Evolutionary conservation across 2,113 vertebrate genomes (phyloP).

Genomic region (Thamnaconus septentrionalis): DNA sequence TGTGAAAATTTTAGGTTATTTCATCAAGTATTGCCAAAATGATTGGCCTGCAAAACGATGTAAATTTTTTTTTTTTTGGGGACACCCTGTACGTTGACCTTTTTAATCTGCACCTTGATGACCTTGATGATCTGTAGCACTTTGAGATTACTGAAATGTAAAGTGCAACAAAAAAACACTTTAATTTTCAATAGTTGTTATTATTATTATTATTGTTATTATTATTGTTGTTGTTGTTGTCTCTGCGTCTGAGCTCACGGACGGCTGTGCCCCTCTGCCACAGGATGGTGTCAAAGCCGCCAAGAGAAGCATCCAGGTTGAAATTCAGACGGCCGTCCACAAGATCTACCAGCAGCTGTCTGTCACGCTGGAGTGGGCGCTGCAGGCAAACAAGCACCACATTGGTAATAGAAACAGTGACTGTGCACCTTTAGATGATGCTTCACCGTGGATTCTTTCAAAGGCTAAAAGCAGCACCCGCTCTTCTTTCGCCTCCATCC

Average conservation of each 20-base stretch:
- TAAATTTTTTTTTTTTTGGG: too few relatives aligned
- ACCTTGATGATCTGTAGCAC: too few relatives aligned
- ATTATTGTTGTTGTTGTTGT: not conserved
- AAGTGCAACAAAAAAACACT: not conserved
- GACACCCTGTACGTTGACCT: too few relatives aligned
- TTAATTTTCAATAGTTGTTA: not conserved
- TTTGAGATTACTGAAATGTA: not conserved
- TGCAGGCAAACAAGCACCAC: constrained; percentile 95
- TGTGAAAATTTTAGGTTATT: too few relatives aligned
- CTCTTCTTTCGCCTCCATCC: not conserved
- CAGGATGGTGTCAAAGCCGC: constrained; percentile 95
- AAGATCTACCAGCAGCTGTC: constrained; percentile 98
- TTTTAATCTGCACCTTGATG: too few relatives aligned
- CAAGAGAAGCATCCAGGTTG: constrained; percentile 90
- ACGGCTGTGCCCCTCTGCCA: too few relatives aligned
- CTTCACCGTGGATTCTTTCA: not conserved
- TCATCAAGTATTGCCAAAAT: too few relatives aligned
- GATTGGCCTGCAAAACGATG: too few relatives aligned
- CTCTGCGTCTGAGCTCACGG: too few relatives aligned
- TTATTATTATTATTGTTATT: not conserved
- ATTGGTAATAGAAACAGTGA: constrained; percentile 77
- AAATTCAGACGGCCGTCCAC: constrained; percentile 95
- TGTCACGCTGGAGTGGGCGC: constrained; percentile 89
- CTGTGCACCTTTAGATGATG: too few relatives aligned
- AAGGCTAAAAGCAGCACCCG: not conserved